Conservation (phyloP, 2,113 vertebrate genomes). For the Bubo bubo region DNA sequence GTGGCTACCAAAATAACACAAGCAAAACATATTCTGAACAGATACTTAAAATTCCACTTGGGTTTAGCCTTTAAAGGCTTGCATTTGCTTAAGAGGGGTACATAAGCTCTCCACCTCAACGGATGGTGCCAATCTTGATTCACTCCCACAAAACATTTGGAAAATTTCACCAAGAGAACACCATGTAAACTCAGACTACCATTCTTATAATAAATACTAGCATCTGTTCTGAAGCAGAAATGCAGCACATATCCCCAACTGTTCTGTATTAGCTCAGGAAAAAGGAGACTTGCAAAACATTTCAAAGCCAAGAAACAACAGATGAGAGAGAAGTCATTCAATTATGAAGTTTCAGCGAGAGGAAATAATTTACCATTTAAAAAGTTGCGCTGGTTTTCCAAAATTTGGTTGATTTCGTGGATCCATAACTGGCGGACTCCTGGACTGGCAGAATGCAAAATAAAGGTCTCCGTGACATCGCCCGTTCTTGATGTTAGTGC, state of each 20-base stretch:
- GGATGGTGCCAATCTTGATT: background rate
- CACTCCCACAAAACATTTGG: conserved; percentile 61
- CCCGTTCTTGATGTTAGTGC: conserved; percentile 91
- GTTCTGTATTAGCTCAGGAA: background rate
- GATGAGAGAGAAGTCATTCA: background rate
- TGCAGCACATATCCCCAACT: background rate
- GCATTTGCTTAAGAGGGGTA: background rate
- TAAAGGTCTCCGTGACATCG: conserved; percentile 85
- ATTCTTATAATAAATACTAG: conserved; percentile 20
- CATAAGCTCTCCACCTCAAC: background rate
- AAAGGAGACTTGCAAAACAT: background rate
- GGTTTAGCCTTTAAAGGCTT: conserved; percentile 1
- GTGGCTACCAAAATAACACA: background rate
- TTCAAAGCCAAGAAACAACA: conserved; percentile 19
- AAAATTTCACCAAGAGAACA: conserved; percentile 48
- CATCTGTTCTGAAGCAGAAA: conserved; percentile 50
- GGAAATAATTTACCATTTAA: conserved; percentile 88
- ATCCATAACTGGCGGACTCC: conserved; percentile 90
- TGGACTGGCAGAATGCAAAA: conserved; percentile 88
- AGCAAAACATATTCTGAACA: background rate
- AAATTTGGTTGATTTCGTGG: conserved; percentile 96
- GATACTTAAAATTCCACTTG: background rate
- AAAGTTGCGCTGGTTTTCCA: conserved; percentile 98
- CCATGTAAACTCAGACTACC: conserved; percentile 19
- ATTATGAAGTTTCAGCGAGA: background rate